phyloP scores from a whole-genome alignment of 2,113 vertebrate species.

The Pterocles orientalis region DNA sequence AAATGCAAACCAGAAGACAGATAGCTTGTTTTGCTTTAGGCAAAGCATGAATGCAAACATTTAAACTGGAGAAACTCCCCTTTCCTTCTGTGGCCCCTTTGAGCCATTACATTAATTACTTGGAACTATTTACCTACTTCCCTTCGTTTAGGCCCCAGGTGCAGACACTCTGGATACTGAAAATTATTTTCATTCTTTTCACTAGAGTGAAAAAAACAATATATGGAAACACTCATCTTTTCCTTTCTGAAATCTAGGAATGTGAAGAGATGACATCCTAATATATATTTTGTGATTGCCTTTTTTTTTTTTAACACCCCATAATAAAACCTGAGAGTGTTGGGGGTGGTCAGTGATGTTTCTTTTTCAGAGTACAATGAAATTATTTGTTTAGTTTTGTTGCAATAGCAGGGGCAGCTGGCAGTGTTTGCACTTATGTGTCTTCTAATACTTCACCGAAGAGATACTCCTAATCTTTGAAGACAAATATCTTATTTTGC shows the following conservation, averaged over 20 bases:
- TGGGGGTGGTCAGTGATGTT: background rate
- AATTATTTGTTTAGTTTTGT: conserved; percentile 24
- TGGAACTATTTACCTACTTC: conserved; percentile 63
- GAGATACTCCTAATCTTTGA: background rate
- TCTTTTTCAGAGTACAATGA: background rate
- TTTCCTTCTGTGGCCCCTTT: conserved; percentile 54
- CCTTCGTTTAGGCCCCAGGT: conserved; percentile 57
- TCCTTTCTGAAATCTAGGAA: background rate
- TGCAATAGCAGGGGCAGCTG: conserved; percentile 10
- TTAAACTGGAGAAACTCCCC: conserved; percentile 53
- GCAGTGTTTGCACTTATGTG: background rate
- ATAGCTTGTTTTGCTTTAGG: conserved; percentile 67
- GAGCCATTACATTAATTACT: conserved; percentile 62
- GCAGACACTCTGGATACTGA: conserved; percentile 18
- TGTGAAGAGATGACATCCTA: background rate
- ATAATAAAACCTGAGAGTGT: background rate
- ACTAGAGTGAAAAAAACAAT: background rate
- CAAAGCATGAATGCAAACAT: conserved; percentile 60
- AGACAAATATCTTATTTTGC: background rate
- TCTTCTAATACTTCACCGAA: conserved; percentile 4
- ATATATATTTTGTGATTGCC: background rate
- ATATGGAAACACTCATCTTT: conserved; percentile 17
- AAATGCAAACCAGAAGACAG: conserved; percentile 61
- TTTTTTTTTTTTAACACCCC: background rate
- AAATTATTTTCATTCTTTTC: conserved; percentile 43